Percentiles rank a stretch among this genome's conserved stretches.
Evolutionary conservation across 1,140 invertebrate species (phyloP).

Genomic region (Calephelis virginiensis): DNA sequence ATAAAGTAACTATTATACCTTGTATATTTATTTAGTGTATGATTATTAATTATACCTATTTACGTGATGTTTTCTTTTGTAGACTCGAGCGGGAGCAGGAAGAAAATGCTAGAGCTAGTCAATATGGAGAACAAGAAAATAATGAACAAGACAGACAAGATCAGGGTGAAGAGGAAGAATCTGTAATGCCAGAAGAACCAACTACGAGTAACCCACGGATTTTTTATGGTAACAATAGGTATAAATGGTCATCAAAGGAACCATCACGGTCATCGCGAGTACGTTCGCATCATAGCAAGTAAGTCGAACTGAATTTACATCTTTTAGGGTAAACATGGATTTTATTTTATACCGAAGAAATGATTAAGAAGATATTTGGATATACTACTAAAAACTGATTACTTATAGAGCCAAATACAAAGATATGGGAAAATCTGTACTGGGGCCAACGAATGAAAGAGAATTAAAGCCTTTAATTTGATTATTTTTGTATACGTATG

Average conservation of each 20-base stretch:
- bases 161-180: slow-evolving; percentile 5
- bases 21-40: slow-evolving; percentile 7
- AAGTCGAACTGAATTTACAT: slow-evolving; percentile 14
- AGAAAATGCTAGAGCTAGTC: not conserved
- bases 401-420: slow-evolving; percentile 11
- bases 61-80: slow-evolving; percentile 6
- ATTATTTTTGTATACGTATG: slow-evolving; percentile 31
- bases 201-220: too few species aligned
- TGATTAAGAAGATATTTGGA: slow-evolving; percentile 6
- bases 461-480: slow-evolving; percentile 19
- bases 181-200: not conserved
- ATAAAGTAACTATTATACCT: too few species aligned
- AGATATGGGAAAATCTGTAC: too few species aligned
- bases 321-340: not conserved
- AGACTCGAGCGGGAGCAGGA: not conserved
- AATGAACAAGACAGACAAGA: slow-evolving; percentile 3
- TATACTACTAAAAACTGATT: slow-evolving; percentile 15
- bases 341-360: slow-evolving; percentile 20
- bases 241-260: slow-evolving; percentile 7
- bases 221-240: slow-evolving; percentile 18
- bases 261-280: not conserved
- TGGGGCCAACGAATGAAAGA: slow-evolving; percentile 2
- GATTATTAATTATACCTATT: slow-evolving; percentile 5
- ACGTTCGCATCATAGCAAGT: not conserved
- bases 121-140: slow-evolving; percentile 2